Evolutionary conservation across 2,113 vertebrate genomes (phyloP), one percentile per base, ranked within the genome.

Genomic region (Willisornis vidua): DNA sequence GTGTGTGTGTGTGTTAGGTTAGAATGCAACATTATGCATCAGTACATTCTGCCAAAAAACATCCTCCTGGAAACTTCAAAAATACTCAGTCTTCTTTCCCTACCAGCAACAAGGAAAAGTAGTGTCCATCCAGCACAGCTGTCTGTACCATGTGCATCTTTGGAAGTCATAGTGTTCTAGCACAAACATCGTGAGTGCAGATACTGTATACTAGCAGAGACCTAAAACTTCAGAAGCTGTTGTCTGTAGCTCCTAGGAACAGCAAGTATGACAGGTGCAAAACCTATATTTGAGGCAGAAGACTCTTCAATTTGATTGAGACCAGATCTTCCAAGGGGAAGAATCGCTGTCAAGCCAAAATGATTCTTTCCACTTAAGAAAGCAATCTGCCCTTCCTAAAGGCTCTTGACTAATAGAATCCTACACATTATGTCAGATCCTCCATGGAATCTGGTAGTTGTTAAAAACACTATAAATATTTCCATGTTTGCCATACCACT

Each of bases 401-500:
- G 84, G 92, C 81, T 96, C 96, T 97, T 75, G 87, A 92, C 96
- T 96, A 97, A 97, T 96, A 93, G 94, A 98, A 97, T 97, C 93
- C 89, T 94, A 94, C 94, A 87, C 76, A 62, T 94, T 94, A 85
- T 94, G 94, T 94, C 95, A 93, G 85, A 83, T 96, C 91, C 94
- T 95, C 97, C 79, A 35, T 54, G 94, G 97, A 97, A 96, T 96
- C 96, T 96, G 96, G 93, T 66, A 70, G 90, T 74, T 97, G 87
- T 97, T 87, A 92, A 89, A 94, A 95, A 84, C 90, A 74, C 70
- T 82, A 37, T 52, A 85, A 96, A 83, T 95, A 93, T 70, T 95
- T 87, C 94, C 95, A 76, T 20, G 14, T 73, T 77, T 85, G 77
- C 67, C 43, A 2, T 72, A 35, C 97, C 94, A 87, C 95, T 97